Base-by-base conservation (phyloP, 2,797 vertebrate genomes). In the Poecilia velifera region DNA sequence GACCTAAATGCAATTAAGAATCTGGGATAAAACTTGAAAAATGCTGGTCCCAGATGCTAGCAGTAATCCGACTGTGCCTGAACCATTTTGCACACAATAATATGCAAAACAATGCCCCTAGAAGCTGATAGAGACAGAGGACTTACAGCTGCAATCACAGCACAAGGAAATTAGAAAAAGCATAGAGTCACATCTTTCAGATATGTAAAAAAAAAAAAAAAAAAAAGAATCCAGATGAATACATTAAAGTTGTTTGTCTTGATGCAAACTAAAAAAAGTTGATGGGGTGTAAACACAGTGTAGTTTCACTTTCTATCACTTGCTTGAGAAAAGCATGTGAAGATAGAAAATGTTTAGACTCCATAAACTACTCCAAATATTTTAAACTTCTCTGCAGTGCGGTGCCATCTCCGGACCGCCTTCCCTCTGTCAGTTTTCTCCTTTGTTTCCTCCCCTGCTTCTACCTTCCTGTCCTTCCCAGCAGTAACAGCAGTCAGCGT, bases 361-460 rank as follows among this genome's bases (percentile, higher is more conserved):
- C 41, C 39, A 74, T 39, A 75, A 64, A 70, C 46, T 22, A 53
- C 57, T 20, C 43, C 71, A 31, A 64, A 79, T 49, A 59, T 81
- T 81, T 75, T 59, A 34, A 46, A 73, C 53, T 76, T 79, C 62
- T 78, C 84, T 90, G 89, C 89, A 92, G 84, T 83, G 83, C 51
- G 7, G 41, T 76, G 74, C 82, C 86, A 84, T 83, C 87, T 89
- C 80, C 84, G 82, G 84, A 88, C 91, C 88, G 86, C 87, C 82
- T 89, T 86, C 81, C 84, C 55, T 49, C 10, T 31, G 34, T 70
- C 12, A 28, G 34, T 64, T 72, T 78, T 68, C 78, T 72, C 43
- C 82, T 86, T 82, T 81, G 45, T 78, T 82, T 86, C 80, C 74
- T 81, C 43, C 47, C 72, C 77, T 74, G 76, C 80, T 20, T 6